A percentile compares a stretch with the other conserved stretches of the same genome.
phyloP scores from a whole-genome alignment of 2,113 vertebrate species.

The Sterna hirundo region DNA sequence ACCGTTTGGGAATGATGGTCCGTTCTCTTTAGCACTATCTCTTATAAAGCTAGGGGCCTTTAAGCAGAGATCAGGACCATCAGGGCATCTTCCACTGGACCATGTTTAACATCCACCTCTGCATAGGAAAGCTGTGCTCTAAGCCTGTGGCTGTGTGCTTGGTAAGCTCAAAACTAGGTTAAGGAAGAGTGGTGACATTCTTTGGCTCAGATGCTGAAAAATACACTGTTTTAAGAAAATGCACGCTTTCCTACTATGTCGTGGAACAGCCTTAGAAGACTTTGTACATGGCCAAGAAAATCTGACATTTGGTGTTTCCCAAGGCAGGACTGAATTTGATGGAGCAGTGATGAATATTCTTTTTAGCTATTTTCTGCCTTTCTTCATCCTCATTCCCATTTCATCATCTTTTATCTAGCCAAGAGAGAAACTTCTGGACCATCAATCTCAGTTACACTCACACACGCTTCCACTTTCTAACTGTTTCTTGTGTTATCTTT shows the following conservation, averaged over 20 bases:
- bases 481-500: slow-evolving; percentile 48
- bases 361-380: background rate
- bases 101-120: background rate
- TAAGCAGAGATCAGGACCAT: background rate
- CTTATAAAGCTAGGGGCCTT: background rate
- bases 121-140: background rate
- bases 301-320: background rate
- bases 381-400: background rate
- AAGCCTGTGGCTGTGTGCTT: background rate
- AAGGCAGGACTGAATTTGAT: background rate
- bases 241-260: background rate
- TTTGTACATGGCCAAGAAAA: background rate
- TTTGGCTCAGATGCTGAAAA: background rate
- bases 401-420: slow-evolving; percentile 14
- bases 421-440: slow-evolving; percentile 40
- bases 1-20: background rate
- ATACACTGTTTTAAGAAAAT: background rate
- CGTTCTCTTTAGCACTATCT: background rate
- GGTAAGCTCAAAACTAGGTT: background rate
- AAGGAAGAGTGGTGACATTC: background rate
- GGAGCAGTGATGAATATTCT: background rate
- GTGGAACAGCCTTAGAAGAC: background rate
- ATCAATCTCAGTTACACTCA: slow-evolving; percentile 7
- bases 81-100: background rate
- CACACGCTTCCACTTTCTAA: slow-evolving; percentile 14